Evolutionary conservation across 1,140 invertebrate genomes (phyloP).

Genomic region (Drosophila athabasca): DNA sequence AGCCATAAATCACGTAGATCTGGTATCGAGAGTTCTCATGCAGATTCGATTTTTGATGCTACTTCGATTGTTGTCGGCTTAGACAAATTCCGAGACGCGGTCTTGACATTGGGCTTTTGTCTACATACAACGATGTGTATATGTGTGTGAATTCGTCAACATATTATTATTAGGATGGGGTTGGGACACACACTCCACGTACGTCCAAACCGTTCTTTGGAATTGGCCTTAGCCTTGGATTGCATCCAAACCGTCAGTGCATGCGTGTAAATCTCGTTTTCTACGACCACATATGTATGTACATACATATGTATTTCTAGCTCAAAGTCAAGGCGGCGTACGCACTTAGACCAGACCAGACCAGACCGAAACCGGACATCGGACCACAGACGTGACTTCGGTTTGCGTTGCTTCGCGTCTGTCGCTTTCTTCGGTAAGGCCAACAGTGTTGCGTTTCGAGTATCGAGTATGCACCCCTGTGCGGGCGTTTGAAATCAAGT

Average conservation of each 20-base stretch:
- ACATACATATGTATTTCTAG: slow-evolving; percentile 12
- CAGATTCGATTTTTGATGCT: slow-evolving; percentile 15
- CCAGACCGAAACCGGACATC: slow-evolving; percentile 27
- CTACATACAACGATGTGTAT: no score
- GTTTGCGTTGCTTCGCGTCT: slow-evolving; percentile 2
- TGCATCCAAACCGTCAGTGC: slow-evolving; percentile 30
- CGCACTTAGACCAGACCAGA: slow-evolving; percentile 19
- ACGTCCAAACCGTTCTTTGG: no score
- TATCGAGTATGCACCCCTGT: not conserved
- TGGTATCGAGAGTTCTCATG: slow-evolving; percentile 16
- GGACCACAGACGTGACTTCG: slow-evolving; percentile 39
- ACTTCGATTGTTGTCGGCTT: slow-evolving; percentile 28
- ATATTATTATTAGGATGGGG: no score
- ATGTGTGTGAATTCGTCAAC: no score
- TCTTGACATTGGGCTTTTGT: slow-evolving; percentile 32
- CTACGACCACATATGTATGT: no score
- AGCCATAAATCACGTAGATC: slow-evolving; percentile 28
- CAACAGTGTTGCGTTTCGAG: slow-evolving; percentile 6
- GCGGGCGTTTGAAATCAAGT: not conserved
- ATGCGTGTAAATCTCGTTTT: slow-evolving; percentile 26
- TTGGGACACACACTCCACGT: no score
- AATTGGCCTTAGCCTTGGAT: slow-evolving; percentile 11
- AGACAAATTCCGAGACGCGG: slow-evolving; percentile 3
- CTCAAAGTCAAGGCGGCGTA: slow-evolving; percentile 45
- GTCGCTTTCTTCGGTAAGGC: slow-evolving; percentile 46